phyloP scores from a whole-genome alignment of 2,888 invertebrate genomes.

The Lomographa bimaculata region DNA sequence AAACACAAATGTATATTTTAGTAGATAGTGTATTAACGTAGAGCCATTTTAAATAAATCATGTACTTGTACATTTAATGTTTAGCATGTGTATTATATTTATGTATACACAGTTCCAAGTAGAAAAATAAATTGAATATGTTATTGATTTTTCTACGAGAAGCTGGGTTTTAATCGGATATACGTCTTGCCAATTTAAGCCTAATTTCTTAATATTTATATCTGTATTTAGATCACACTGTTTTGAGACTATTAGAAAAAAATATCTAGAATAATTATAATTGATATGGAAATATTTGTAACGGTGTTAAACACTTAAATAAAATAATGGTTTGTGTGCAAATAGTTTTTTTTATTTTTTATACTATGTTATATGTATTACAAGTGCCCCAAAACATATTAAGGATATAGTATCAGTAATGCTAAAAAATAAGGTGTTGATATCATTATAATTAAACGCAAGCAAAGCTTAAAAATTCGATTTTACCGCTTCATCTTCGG shows the following conservation, averaged over 20 bases:
- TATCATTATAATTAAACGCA: too few species aligned
- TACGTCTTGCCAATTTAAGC: conserved; percentile 27
- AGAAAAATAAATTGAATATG: conserved; percentile 1
- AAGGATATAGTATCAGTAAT: too few species aligned
- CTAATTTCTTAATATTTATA: conserved; percentile 16
- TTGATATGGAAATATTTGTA: conserved; percentile 19
- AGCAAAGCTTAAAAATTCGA: too few species aligned
- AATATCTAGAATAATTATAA: conserved; percentile 5
- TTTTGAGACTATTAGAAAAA: conserved; percentile 15
- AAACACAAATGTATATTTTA: conserved; percentile 20
- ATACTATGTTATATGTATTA: too few species aligned
- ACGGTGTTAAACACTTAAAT: conserved; percentile 45
- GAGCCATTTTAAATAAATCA: conserved; percentile 8
- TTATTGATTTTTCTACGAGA: conserved; percentile 2
- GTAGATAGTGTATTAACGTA: conserved; percentile 15
- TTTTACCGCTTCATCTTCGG: too few species aligned
- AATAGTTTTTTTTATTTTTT: conserved; percentile 15
- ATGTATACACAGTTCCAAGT: conserved; percentile 4
- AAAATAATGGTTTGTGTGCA: conserved; percentile 44
- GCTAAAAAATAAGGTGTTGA: too few species aligned
- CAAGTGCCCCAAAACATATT: too few species aligned
- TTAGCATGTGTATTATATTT: conserved; percentile 14
- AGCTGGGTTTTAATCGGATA: conserved; percentile 1
- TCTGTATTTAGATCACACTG: conserved; percentile 11
- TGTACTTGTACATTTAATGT: conserved; percentile 13